A percentile compares a stretch with the other conserved stretches of the same genome.
Conservation (phyloP, 2,113 vertebrate genomes). For the Cervus canadensis region DNA sequence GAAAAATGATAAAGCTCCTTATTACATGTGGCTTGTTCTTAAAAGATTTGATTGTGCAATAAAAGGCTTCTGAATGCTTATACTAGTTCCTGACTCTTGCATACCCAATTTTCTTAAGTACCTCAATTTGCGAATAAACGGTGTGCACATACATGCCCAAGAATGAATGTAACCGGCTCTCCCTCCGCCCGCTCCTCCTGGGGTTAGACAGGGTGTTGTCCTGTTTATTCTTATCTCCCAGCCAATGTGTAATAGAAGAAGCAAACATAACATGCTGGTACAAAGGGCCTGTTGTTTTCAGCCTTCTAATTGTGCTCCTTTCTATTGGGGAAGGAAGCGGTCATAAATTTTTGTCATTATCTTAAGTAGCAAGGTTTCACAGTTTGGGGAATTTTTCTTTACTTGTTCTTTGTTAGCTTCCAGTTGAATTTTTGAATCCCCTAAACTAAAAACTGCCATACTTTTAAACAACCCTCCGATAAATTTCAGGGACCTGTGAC, state of each 20-base stretch:
- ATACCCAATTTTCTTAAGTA: slow-evolving; percentile 63
- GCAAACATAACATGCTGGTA: slow-evolving; percentile 62
- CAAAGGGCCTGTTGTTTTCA: slow-evolving; percentile 72
- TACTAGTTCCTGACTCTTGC: slow-evolving; percentile 60
- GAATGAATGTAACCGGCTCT: slow-evolving; percentile 41
- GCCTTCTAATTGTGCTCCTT: slow-evolving; percentile 67
- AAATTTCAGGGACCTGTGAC: background rate
- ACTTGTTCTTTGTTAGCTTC: slow-evolving; percentile 63
- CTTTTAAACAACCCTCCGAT: slow-evolving; percentile 18
- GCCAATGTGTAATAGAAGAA: slow-evolving; percentile 68
- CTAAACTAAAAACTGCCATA: background rate
- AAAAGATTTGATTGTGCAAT: slow-evolving; percentile 54
- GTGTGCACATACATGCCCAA: slow-evolving; percentile 56
- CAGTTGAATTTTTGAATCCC: slow-evolving; percentile 56
- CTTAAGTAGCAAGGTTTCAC: slow-evolving; percentile 68
- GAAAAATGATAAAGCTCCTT: slow-evolving; percentile 45
- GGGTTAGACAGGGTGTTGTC: slow-evolving; percentile 66
- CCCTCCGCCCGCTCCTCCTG: slow-evolving; percentile 57
- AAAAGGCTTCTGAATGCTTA: slow-evolving; percentile 24
- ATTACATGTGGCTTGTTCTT: slow-evolving; percentile 52
- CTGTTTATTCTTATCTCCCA: slow-evolving; percentile 75
- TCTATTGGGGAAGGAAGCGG: slow-evolving; percentile 67
- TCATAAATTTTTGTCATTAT: slow-evolving; percentile 75
- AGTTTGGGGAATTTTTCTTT: slow-evolving; percentile 62
- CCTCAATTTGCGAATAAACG: slow-evolving; percentile 59